Evolutionary conservation across 2,797 vertebrate genomes (phyloP).

Genomic region (Glyptemys insculpta): DNA sequence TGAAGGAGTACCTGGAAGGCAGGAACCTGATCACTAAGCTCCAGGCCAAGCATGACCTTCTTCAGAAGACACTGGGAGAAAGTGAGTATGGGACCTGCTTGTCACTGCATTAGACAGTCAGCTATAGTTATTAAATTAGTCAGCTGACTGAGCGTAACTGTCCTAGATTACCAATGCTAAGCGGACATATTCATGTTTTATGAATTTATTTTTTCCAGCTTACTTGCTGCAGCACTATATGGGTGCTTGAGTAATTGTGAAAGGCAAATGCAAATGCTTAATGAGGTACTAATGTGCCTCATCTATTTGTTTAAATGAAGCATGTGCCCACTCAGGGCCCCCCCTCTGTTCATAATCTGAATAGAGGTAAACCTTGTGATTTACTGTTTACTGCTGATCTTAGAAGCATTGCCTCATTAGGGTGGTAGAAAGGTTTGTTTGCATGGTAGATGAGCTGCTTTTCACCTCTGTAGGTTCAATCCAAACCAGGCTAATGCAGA

Average conservation of each 20-base stretch:
- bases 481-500: not conserved
- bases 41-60: constrained; percentile 96
- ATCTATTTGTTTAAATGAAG: constrained; percentile 38
- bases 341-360: not conserved
- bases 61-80: constrained; percentile 97
- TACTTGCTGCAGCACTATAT: not conserved
- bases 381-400: not conserved
- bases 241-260: constrained; percentile 56
- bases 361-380: not conserved
- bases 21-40: constrained; percentile 98
- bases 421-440: not conserved
- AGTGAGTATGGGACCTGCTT: constrained; percentile 85
- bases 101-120: not conserved
- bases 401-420: not conserved
- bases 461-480: not conserved
- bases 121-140: not conserved
- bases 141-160: not conserved
- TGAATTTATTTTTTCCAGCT: constrained; percentile 31
- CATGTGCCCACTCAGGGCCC: not conserved
- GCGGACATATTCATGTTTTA: not conserved
- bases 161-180: not conserved
- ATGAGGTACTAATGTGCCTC: constrained; percentile 56
- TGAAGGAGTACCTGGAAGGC: constrained; percentile 98
- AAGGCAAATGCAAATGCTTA: constrained; percentile 25
- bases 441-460: not conserved